These are phyloP conservation scores for Holotrichia oblita DNA, from an alignment of 1,140 invertebrate species.

Conservation along the genomic window DNA sequence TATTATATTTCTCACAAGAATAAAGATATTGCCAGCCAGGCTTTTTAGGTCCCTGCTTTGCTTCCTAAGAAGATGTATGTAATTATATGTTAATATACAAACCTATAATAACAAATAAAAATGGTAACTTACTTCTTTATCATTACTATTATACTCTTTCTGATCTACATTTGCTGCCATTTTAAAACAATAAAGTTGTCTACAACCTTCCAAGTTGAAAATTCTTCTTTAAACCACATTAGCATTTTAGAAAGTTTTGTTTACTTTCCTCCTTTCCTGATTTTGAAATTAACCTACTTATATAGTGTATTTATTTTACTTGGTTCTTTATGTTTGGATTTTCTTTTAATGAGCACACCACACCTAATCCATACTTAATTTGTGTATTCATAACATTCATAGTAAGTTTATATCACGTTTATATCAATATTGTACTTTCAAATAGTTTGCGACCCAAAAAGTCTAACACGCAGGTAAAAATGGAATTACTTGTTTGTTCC, in stretches of 20 bases:
- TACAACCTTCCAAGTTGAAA: not conserved
- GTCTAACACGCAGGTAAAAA: no score
- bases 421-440: no score
- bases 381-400: no score
- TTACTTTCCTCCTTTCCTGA: not conserved
- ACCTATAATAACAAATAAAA: not conserved
- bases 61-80: not conserved
- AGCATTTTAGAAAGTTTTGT: not conserved
- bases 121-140: not conserved
- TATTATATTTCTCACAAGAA: conserved; percentile 32
- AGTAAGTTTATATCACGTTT: no score
- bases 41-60: not conserved
- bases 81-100: not conserved
- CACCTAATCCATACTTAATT: no score
- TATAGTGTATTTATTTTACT: not conserved
- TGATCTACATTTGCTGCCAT: not conserved
- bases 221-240: not conserved
- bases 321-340: no score
- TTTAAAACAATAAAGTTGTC: not conserved
- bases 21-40: not conserved
- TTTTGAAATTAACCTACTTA: not conserved
- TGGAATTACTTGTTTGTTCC: no score
- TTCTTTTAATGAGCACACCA: no score
- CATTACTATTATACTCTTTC: not conserved
- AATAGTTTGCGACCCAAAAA: no score